A percentile compares a stretch with the other conserved stretches of the same genome.
Conservation (phyloP, 2,797 vertebrate genomes). For the Podarcis lilfordi region DNA sequence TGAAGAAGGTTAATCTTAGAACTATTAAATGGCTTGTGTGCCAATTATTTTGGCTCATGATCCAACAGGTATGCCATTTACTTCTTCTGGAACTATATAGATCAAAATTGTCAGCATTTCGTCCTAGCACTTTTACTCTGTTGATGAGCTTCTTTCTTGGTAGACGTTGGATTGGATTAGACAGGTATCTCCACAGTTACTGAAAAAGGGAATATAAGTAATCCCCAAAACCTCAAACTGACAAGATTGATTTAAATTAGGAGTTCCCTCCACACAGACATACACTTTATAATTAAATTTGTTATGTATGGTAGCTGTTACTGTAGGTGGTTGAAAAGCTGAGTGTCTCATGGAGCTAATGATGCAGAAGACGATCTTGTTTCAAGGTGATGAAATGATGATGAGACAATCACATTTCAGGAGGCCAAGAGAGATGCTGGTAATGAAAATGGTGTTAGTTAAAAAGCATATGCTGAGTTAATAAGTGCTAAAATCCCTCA, state of each 20-base stretch:
- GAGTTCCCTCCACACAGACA: slow-evolving; percentile 48
- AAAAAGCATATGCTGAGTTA: background rate
- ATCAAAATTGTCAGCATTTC: slow-evolving; percentile 50
- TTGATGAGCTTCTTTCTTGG: slow-evolving; percentile 44
- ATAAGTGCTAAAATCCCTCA: background rate
- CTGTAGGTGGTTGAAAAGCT: slow-evolving; percentile 33
- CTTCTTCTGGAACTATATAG: slow-evolving; percentile 35
- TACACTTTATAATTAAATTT: slow-evolving; percentile 63
- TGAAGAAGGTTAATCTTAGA: slow-evolving; percentile 36
- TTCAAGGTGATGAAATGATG: slow-evolving; percentile 34
- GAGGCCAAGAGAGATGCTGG: background rate
- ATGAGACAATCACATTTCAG: slow-evolving; percentile 27
- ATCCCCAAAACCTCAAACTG: slow-evolving; percentile 58
- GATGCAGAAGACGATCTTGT: slow-evolving; percentile 43
- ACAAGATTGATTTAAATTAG: slow-evolving; percentile 71
- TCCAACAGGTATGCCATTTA: slow-evolving; percentile 17
- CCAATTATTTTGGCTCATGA: slow-evolving; percentile 9
- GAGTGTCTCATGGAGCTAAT: slow-evolving; percentile 44
- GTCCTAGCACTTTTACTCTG: slow-evolving; percentile 23
- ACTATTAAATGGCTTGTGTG: slow-evolving; percentile 21
- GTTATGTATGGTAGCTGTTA: slow-evolving; percentile 40
- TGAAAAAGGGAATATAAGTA: slow-evolving; percentile 46
- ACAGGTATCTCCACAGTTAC: slow-evolving; percentile 37
- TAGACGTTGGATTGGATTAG: slow-evolving; percentile 41
- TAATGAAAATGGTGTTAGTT: background rate